Base-by-base conservation (phyloP, 2,888 invertebrate species). In the Amblyjoppa fuscipennis region DNA sequence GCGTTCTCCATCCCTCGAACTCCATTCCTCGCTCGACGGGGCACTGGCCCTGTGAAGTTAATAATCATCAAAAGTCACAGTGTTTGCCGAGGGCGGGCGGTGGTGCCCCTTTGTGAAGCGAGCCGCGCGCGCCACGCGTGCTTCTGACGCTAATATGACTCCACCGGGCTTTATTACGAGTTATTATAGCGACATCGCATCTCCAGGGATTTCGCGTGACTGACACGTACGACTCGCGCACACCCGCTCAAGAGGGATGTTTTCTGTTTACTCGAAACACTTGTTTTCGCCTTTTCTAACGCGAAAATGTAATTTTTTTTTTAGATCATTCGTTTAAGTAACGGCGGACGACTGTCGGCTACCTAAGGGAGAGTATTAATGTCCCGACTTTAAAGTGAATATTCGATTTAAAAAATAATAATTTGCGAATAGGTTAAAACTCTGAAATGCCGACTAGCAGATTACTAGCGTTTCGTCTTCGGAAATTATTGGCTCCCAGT, bases 31-130 rank as follows among this genome's bases (percentile, higher is more conserved):
- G 78, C 86, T 81, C 86, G 49, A 81, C 86, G 86, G 86, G 86
- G 77, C 71, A 74, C 78, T 83, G 74, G 90, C 90, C 92, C 90
- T 92, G 92, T 92, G 91, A 93, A 94, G 94, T 94, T 94, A 94
- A 94, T 94, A 94, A 94, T 94, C 94, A 94, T 94, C 93, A 94
- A 94, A 94, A 94, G 94, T 94, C 94, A 93, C 92, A 91, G 91
- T 94, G 94, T 94, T 94, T 94, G 94, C 92, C 91, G 93, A 94
- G 93, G 94, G 94, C 93, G 92, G 92, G 89, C 86, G 92, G 91
- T 89, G 87, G 89, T 81, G 84, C 90, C 92, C 92, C 94, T 93
- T 93, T 93, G 93, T 93, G 92, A 83, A 83, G 76, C 76, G 74
- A 80, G 77, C 34, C 77, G 77, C 80, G 61, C 84, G 83, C 85